phyloP scores from a whole-genome alignment of 2,797 vertebrate species.

The Neomorphus geoffroyi region DNA sequence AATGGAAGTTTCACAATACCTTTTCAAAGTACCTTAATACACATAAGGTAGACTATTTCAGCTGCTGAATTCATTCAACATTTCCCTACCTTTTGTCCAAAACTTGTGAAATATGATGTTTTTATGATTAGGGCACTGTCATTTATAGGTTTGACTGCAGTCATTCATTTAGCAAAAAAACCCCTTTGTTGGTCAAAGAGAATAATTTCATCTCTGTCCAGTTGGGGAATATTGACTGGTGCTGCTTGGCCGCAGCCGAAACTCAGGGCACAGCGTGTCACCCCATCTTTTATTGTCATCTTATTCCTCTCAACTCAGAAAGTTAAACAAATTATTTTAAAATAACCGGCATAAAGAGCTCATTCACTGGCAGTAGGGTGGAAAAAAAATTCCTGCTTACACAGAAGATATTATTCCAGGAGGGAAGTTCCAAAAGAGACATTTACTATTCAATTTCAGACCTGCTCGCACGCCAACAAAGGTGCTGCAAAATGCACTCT shows the following conservation, averaged over 20 bases:
- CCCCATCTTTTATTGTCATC: slow-evolving; percentile 14
- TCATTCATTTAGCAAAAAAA: slow-evolving; percentile 9
- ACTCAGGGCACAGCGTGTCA: rapidly evolving
- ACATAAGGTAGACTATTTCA: slow-evolving; percentile 38
- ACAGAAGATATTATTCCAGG: background rate
- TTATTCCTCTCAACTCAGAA: background rate
- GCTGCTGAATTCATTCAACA: slow-evolving; percentile 10
- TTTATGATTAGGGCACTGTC: slow-evolving; percentile 52
- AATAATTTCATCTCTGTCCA: slow-evolving; percentile 24
- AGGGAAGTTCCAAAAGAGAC: background rate
- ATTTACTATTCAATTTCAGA: background rate
- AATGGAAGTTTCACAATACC: slow-evolving; percentile 60
- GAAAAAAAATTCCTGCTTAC: background rate
- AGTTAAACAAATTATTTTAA: slow-evolving; percentile 30
- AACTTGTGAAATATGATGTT: slow-evolving; percentile 27
- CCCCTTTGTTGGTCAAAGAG: slow-evolving; percentile 3
- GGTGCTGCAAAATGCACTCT: background rate
- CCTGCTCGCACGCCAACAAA: rapidly evolving
- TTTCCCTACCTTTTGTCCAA: slow-evolving; percentile 19
- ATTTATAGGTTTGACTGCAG: slow-evolving; percentile 15
- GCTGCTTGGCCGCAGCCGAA: background rate
- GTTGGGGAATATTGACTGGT: background rate
- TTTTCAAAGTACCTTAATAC: slow-evolving; percentile 45
- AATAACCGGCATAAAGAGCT: slow-evolving; percentile 15
- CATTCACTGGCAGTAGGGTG: background rate